phyloP scores from a whole-genome alignment of 2,797 vertebrate genomes.

The Halcyon leucocephala region DNA sequence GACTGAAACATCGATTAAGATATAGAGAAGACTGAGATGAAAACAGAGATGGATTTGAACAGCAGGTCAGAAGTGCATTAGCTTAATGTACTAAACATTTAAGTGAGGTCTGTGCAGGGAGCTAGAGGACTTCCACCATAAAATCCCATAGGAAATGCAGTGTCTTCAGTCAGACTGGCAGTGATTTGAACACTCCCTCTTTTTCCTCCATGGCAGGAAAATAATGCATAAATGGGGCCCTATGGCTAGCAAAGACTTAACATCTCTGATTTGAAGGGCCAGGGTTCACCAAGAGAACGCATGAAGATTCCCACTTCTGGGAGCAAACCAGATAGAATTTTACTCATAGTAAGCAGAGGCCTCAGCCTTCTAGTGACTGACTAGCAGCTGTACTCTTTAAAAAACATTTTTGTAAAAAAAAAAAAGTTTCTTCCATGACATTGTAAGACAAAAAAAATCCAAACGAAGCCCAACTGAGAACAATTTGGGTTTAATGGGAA shows the following conservation, averaged over 20 bases:
- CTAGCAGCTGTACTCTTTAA: not conserved
- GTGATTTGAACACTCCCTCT: not conserved
- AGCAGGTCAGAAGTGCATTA: not conserved
- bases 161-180: not conserved
- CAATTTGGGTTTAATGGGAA: not conserved
- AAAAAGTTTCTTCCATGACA: not conserved
- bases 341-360: not conserved
- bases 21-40: not conserved
- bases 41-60: not conserved
- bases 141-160: not conserved
- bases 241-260: not conserved
- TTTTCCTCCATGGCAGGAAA: not conserved
- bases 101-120: not conserved
- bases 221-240: not conserved
- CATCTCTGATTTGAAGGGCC: not conserved
- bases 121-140: not conserved
- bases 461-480: not conserved
- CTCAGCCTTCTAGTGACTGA: not conserved
- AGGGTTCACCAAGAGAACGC: not conserved
- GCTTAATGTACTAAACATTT: not conserved
- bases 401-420: not conserved
- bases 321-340: not conserved
- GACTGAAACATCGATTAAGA: not conserved
- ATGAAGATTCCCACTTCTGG: not conserved
- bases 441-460: not conserved